A percentile compares a stretch with the other conserved stretches of the same genome.
Evolutionary conservation across 2,888 invertebrate species (phyloP).

Genomic region (Oxycera nigricornis): DNA sequence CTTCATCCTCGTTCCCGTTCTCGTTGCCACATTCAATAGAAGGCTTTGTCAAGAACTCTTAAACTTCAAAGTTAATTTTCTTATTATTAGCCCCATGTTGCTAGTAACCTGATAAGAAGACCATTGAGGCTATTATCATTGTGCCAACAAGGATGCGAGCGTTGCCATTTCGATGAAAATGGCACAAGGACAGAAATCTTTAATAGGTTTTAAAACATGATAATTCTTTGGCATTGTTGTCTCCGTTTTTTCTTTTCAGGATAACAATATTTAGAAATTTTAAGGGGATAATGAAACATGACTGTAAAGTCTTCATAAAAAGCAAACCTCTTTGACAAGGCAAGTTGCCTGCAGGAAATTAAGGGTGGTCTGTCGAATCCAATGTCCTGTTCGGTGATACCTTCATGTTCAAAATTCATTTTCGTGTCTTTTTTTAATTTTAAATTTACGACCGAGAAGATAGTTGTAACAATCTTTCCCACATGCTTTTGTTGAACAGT

Average conservation of each 20-base stretch:
- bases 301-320: background rate
- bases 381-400: too few relatives aligned
- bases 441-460: too few relatives aligned
- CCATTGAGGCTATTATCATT: slow-evolving; percentile 39
- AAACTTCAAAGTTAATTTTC: slow-evolving; percentile 40
- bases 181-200: slow-evolving; percentile 39
- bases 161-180: slow-evolving; percentile 34
- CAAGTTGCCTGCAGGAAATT: too few relatives aligned
- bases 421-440: too few relatives aligned
- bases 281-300: slow-evolving; percentile 26
- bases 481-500: too few relatives aligned
- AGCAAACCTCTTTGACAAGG: slow-evolving; percentile 20
- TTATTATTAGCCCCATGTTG: slow-evolving; percentile 47
- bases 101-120: slow-evolving; percentile 45
- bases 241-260: slow-evolving; percentile 17
- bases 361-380: too few relatives aligned
- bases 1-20: background rate
- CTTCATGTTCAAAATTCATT: too few relatives aligned
- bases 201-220: slow-evolving; percentile 44
- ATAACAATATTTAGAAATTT: slow-evolving; percentile 33
- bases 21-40: background rate
- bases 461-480: too few relatives aligned
- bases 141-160: slow-evolving; percentile 23
- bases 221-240: slow-evolving; percentile 43
- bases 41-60: slow-evolving; percentile 12